Percentiles rank a stretch among this genome's conserved stretches.
phyloP scores from a whole-genome alignment of 1,140 invertebrate species.

The Drosophila nigrodunni region DNA sequence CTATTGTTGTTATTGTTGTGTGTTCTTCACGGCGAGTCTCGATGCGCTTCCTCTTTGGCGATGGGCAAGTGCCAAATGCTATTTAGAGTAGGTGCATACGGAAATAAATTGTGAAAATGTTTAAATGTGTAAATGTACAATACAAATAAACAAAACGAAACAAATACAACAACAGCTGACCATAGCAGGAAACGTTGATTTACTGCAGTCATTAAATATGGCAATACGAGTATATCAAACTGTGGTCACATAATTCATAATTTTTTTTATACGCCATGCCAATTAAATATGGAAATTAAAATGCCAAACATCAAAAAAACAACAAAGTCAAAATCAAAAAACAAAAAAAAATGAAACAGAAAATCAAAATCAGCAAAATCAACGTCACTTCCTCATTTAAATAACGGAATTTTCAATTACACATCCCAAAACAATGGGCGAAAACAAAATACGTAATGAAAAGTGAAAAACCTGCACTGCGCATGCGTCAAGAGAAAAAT shows the following conservation, averaged over 20 bases:
- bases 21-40: slow-evolving; percentile 63
- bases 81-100: slow-evolving; percentile 74
- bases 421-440: slow-evolving; percentile 66
- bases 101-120: slow-evolving; percentile 65
- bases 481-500: slow-evolving; percentile 62
- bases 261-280: slow-evolving; percentile 41
- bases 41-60: slow-evolving; percentile 77
- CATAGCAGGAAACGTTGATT: slow-evolving; percentile 74
- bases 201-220: slow-evolving; percentile 46
- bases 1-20: slow-evolving; percentile 31
- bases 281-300: slow-evolving; percentile 78
- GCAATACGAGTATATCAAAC: slow-evolving; percentile 16
- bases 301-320: slow-evolving; percentile 28
- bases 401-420: slow-evolving; percentile 81
- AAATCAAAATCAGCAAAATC: slow-evolving; percentile 37
- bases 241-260: slow-evolving; percentile 41
- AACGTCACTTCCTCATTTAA: slow-evolving; percentile 82
- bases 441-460: slow-evolving; percentile 71
- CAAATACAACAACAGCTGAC: slow-evolving; percentile 36
- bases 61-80: slow-evolving; percentile 73
- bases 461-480: slow-evolving; percentile 52
- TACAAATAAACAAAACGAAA: slow-evolving; percentile 34
- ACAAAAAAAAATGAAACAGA: slow-evolving; percentile 7
- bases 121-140: slow-evolving; percentile 38
- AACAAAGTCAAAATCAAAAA: slow-evolving; percentile 45